Evolutionary conservation across 1,140 invertebrate genomes (phyloP), one percentile per base, ranked within the genome.

Genomic region (Camponotus floridanus): DNA sequence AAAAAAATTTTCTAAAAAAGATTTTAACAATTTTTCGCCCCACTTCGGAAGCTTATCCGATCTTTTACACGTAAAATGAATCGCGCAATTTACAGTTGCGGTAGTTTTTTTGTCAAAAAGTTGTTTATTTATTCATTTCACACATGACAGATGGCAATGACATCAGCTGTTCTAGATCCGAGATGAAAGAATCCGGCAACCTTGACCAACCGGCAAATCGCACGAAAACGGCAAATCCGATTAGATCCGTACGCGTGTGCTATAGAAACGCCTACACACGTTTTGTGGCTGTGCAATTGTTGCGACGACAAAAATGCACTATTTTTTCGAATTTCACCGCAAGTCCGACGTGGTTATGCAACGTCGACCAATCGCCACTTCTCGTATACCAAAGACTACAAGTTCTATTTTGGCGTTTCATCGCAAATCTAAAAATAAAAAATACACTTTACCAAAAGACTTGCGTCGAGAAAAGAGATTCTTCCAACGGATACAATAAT

Each of bases 261-360:
- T 36, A 48, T 9, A 45, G 9, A 45, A 8, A 45, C 8, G 11
- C 11, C 18, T 4, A 8, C 31, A 13, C 13, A 15, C 33, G n/a
- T 33, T 67, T 33, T 36, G 42, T 48, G 64, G 13, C 64, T 55
- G 31, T n/a, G 48, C 45, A 55, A 70, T 80, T 83, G 36, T 61
- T 61, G 57, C 79, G 36, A 73, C 42, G 39, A 81, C 61, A 83
- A 74, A 81, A 61, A 62, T 62, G 79, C 55, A 83, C 55, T 48
- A 61, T 26, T n/a, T 36, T 36, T n/a, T 31, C 5, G 42, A 65
- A 39, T 73, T 62, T 42, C 57, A 80, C 51, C 26, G 57, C 33
- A 42, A 83, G 48, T 42, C 21, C 18, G 15, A 61, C 26, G 68
- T 57, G 59, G 26, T 61, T n/a, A 26, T 71, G 67, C 45, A 61